A percentile compares a stretch with the other conserved stretches of the same genome.
phyloP scores from a whole-genome alignment of 2,113 vertebrate genomes.

The Sinocyclocheilus anshuiensis region DNA sequence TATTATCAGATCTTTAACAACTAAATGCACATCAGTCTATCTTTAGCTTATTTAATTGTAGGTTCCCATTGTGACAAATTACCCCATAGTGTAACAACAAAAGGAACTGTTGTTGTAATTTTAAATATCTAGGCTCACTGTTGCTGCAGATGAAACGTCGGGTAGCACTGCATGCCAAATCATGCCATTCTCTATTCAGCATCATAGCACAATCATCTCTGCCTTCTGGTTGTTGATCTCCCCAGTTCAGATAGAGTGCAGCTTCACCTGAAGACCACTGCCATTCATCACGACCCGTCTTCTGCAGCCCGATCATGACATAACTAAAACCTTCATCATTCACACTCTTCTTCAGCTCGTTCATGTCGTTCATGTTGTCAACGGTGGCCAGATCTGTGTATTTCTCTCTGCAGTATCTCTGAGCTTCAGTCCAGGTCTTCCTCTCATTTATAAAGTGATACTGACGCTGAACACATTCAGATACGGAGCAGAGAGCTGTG shows the following conservation, averaged over 20 bases:
- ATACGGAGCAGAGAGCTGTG: slow-evolving; percentile 11
- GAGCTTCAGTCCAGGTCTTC: slow-evolving; percentile 28
- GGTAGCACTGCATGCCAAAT: fast-evolving
- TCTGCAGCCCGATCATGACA: background rate
- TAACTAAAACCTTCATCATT: fast-evolving
- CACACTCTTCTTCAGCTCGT: background rate
- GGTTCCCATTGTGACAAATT: too few species aligned
- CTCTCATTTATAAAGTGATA: background rate
- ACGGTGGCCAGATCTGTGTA: slow-evolving; percentile 14
- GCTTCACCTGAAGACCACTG: background rate
- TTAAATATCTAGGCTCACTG: background rate
- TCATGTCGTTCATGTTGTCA: background rate
- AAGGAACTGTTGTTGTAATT: too few species aligned
- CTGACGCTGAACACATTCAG: slow-evolving; percentile 9
- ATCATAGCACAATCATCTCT: background rate
- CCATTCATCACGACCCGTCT: background rate
- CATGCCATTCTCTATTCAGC: too few species aligned
- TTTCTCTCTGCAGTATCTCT: slow-evolving; percentile 8
- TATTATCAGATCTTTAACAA: too few species aligned
- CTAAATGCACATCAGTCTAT: too few species aligned
- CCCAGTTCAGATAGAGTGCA: background rate
- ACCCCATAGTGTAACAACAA: too few species aligned
- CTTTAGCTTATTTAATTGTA: too few species aligned
- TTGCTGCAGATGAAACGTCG: background rate
- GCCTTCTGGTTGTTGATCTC: background rate